Evolutionary conservation across 1,140 invertebrate genomes (phyloP).

Genomic region (Ceratina calcarata): DNA sequence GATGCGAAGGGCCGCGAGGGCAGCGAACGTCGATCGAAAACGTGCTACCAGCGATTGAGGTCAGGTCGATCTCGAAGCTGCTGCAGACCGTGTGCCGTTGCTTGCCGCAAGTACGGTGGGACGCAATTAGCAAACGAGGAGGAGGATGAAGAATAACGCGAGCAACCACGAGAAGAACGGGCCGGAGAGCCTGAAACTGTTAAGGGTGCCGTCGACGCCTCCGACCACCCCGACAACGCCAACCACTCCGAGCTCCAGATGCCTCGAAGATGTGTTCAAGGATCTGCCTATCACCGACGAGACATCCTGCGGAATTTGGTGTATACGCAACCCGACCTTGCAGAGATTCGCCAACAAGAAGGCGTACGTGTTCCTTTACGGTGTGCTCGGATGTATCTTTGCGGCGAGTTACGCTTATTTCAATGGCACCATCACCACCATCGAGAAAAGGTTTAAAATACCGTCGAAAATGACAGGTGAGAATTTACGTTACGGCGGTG

Average conservation of each 20-base stretch:
- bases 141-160: conserved; percentile 66
- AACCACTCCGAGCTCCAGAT: conserved; percentile 68
- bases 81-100: conserved; percentile 11
- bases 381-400: conserved; percentile 86
- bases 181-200: conserved; percentile 70
- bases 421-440: conserved; percentile 88
- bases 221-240: conserved; percentile 66
- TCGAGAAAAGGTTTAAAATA: conserved; percentile 91
- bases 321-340: conserved; percentile 81
- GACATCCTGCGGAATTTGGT: conserved; percentile 84
- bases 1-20: conserved; percentile 62
- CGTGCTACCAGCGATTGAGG: conserved; percentile 59
- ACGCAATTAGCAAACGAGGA: conserved; percentile 27
- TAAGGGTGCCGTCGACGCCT: conserved; percentile 68
- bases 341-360: conserved; percentile 89
- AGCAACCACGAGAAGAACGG: conserved; percentile 73
- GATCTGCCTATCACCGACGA: conserved; percentile 82
- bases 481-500: conserved; percentile 22
- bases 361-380: conserved; percentile 87
- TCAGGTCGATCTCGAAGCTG: conserved; percentile 48
- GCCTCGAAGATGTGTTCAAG: conserved; percentile 80
- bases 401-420: conserved; percentile 89
- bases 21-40: conserved; percentile 48
- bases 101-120: conserved; percentile 9
- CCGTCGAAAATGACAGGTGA: conserved; percentile 87